Conservation (phyloP, 2,113 vertebrate species). For the Agapornis roseicollis region DNA sequence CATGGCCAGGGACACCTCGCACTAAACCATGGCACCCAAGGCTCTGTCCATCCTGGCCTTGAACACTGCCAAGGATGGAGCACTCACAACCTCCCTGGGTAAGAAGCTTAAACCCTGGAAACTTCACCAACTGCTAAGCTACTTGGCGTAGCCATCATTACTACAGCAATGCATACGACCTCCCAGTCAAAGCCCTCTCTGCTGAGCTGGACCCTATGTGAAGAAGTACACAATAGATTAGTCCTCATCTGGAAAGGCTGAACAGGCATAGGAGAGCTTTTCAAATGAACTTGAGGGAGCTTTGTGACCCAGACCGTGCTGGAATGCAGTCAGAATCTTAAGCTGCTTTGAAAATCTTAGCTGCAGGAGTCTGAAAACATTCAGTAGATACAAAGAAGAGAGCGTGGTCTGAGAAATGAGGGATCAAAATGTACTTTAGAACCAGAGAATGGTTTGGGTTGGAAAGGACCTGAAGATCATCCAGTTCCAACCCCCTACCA, state of each 20-base stretch:
- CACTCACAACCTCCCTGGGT: no score
- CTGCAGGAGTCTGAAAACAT: neutral
- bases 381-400: neutral
- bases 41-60: no score
- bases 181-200: neutral
- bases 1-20: no score
- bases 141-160: neutral
- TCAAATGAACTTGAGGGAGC: neutral
- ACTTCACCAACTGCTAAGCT: neutral
- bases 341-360: neutral
- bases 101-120: conserved; percentile 1
- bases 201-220: neutral
- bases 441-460: neutral
- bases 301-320: neutral
- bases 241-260: neutral
- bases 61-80: no score
- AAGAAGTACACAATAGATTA: neutral
- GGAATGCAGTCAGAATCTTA: neutral
- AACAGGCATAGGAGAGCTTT: neutral
- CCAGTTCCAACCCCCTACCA: neutral
- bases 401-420: neutral
- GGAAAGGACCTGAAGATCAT: neutral
- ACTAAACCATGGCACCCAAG: no score
- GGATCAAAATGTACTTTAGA: neutral
- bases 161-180: neutral